Evolutionary conservation across 2,113 vertebrate genomes (phyloP).

Genomic region (Dromiciops gliroides): DNA sequence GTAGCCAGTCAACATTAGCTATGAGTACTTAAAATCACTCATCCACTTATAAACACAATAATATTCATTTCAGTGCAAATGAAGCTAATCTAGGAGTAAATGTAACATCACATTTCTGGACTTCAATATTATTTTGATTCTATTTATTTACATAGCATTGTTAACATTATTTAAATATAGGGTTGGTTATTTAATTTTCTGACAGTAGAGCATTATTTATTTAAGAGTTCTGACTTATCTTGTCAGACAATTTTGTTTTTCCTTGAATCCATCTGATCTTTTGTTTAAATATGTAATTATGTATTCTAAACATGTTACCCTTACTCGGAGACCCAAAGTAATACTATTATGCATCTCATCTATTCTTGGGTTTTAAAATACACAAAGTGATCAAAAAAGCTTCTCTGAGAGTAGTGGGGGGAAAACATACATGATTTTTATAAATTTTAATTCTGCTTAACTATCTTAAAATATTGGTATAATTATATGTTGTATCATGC

Average conservation of each 20-base stretch:
- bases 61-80: slow-evolving; percentile 17
- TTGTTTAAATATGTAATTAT: slow-evolving; percentile 75
- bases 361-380: not conserved
- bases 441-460: not conserved
- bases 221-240: slow-evolving; percentile 56
- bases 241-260: slow-evolving; percentile 65
- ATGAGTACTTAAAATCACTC: not conserved
- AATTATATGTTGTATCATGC: not conserved
- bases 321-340: slow-evolving; percentile 33
- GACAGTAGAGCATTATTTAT: slow-evolving; percentile 67
- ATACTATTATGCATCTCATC: not conserved
- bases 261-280: slow-evolving; percentile 68
- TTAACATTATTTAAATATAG: slow-evolving; percentile 72
- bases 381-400: not conserved
- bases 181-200: slow-evolving; percentile 64
- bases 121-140: slow-evolving; percentile 60
- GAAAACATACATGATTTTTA: not conserved
- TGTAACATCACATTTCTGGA: slow-evolving; percentile 37
- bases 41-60: not conserved
- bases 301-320: slow-evolving; percentile 65
- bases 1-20: not conserved
- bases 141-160: slow-evolving; percentile 59
- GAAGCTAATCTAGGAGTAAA: not conserved
- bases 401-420: not conserved
- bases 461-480: not conserved